Percentiles rank a stretch among this genome's conserved stretches.
These are phyloP conservation scores for Podilymbus podiceps DNA, from an alignment of 2,113 vertebrate species.

Conservation along the genomic window DNA sequence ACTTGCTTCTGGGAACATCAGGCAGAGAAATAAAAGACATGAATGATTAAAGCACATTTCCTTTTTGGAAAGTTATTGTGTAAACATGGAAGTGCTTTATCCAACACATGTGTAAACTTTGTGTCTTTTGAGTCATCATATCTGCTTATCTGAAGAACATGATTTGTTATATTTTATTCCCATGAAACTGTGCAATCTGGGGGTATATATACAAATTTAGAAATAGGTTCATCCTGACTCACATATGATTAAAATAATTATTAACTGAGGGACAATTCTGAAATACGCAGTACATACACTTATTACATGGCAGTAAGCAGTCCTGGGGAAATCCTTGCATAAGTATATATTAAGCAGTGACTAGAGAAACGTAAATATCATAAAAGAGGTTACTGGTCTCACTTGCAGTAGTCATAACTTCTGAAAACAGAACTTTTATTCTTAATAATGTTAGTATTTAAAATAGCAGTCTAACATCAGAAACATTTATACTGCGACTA, in stretches of 20 bases:
- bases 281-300: neutral
- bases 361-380: neutral
- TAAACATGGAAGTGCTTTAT: slow-evolving; percentile 53
- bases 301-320: neutral
- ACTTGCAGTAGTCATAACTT: neutral
- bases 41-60: slow-evolving; percentile 57
- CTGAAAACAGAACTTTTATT: neutral
- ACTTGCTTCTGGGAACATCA: slow-evolving; percentile 26
- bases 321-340: neutral
- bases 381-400: neutral
- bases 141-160: slow-evolving; percentile 12
- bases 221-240: neutral
- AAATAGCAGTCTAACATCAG: neutral
- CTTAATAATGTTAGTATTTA: neutral
- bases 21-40: slow-evolving; percentile 18
- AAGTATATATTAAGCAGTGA: neutral
- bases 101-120: slow-evolving; percentile 42
- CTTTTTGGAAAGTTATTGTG: slow-evolving; percentile 30
- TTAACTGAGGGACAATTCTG: neutral
- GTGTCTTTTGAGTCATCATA: neutral
- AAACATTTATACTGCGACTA: neutral
- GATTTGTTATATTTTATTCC: neutral
- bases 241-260: neutral
- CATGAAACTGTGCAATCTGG: neutral
- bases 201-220: neutral